A percentile compares a stretch with the other conserved stretches of the same genome.
Conservation (phyloP, 2,797 vertebrate genomes). For the Tachyglossus aculeatus region DNA sequence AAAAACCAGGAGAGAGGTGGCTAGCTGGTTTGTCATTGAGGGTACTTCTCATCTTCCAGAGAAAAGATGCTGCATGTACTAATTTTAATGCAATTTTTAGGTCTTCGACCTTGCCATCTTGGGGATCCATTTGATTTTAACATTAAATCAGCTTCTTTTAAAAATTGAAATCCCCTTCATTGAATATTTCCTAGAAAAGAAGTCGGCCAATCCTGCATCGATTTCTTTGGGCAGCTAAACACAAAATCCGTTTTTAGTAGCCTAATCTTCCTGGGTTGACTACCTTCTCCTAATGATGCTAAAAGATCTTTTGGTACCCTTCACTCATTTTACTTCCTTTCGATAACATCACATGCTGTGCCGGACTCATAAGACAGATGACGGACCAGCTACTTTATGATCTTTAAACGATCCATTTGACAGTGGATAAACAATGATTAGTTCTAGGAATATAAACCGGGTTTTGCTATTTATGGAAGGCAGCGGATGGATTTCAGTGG, state of each 20-base stretch:
- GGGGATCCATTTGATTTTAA: slow-evolving; percentile 31
- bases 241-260: background rate
- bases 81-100: slow-evolving; percentile 26
- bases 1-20: no score
- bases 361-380: background rate
- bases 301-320: background rate
- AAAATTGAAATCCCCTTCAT: background rate
- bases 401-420: background rate
- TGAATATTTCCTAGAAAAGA: background rate
- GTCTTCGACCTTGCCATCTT: slow-evolving; percentile 39
- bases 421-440: background rate
- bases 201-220: slow-evolving; percentile 5
- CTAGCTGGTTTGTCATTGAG: slow-evolving; percentile 2
- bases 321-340: background rate
- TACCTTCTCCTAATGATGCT: slow-evolving; percentile 13
- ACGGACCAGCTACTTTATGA: background rate
- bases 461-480: background rate
- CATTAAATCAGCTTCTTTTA: slow-evolving; percentile 27
- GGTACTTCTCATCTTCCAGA: rapidly evolving
- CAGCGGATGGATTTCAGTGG: background rate
- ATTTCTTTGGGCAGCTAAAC: slow-evolving; percentile 14
- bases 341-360: background rate
- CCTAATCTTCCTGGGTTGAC: background rate
- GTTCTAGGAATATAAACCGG: background rate
- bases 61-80: background rate